Conservation (phyloP, 1,140 invertebrate genomes). For the Drosophila arizonae region DNA sequence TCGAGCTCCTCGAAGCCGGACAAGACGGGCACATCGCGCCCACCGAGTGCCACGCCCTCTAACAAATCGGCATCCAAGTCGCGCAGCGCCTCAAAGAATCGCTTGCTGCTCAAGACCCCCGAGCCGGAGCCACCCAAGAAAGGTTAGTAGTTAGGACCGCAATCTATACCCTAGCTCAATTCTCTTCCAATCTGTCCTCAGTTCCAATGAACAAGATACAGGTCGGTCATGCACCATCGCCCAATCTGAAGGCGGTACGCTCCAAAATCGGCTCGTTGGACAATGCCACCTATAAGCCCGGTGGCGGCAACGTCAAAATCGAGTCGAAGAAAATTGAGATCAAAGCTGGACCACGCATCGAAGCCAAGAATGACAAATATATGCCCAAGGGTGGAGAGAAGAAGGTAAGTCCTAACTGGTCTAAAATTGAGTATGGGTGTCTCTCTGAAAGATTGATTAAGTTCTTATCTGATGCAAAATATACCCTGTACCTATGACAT, state of each 20-base stretch:
- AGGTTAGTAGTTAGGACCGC: slow-evolving; percentile 84
- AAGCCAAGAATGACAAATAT: slow-evolving; percentile 96
- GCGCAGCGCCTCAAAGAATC: slow-evolving; percentile 79
- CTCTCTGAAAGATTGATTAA: not conserved
- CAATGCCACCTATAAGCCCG: slow-evolving; percentile 95
- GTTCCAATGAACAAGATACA: slow-evolving; percentile 96
- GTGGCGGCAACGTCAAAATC: slow-evolving; percentile 95
- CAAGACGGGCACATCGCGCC: slow-evolving; percentile 73
- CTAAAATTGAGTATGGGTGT: not conserved
- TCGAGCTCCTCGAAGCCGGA: slow-evolving; percentile 79
- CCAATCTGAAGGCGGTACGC: slow-evolving; percentile 94
- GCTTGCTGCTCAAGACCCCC: slow-evolving; percentile 80
- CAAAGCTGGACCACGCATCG: slow-evolving; percentile 91
- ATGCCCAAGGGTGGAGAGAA: slow-evolving; percentile 94
- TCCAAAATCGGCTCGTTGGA: slow-evolving; percentile 97
- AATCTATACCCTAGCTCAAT: not conserved
- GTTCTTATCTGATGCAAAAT: not conserved
- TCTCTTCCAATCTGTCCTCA: slow-evolving; percentile 80
- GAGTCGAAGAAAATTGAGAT: slow-evolving; percentile 94
- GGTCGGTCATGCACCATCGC: slow-evolving; percentile 94
- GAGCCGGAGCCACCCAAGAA: slow-evolving; percentile 87
- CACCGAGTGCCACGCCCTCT: slow-evolving; percentile 81
- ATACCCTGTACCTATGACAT: slow-evolving; percentile 3
- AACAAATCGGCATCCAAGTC: slow-evolving; percentile 79
- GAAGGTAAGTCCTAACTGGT: slow-evolving; percentile 87